phyloP scores from a whole-genome alignment of 35 echinoderm and acorn worm genomes.

The Heliocidaris tuberculata region DNA sequence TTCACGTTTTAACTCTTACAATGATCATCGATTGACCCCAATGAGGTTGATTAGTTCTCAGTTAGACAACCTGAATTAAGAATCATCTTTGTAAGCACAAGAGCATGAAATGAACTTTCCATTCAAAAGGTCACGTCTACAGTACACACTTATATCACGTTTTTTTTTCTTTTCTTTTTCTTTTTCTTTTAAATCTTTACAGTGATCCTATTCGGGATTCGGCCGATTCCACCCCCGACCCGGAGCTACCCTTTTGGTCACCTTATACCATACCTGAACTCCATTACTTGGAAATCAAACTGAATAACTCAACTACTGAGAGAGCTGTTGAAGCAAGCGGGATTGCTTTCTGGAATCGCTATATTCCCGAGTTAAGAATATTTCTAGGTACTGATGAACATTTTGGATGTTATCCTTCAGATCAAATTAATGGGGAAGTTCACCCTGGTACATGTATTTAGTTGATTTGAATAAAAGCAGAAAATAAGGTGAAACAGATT shows the following conservation, averaged over 20 bases:
- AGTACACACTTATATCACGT: background rate
- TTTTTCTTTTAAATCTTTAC: background rate
- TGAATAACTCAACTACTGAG: constrained; percentile 1
- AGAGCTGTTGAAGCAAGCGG: background rate
- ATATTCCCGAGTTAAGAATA: background rate
- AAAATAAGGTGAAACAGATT: no score
- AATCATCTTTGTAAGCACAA: background rate
- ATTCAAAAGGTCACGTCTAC: background rate
- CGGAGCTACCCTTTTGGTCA: background rate
- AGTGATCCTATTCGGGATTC: background rate
- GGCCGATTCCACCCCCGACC: background rate
- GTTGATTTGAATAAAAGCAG: no score
- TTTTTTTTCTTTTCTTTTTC: no score
- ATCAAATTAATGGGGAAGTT: background rate
- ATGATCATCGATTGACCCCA: background rate
- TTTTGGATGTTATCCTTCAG: background rate
- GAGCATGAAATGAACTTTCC: background rate
- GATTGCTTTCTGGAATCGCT: constrained; percentile 33
- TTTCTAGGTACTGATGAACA: background rate
- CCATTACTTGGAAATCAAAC: background rate
- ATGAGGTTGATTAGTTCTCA: background rate
- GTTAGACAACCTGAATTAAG: background rate
- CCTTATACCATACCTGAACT: background rate
- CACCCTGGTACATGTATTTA: background rate
- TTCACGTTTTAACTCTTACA: background rate